Evolutionary conservation across 1,140 invertebrate genomes (phyloP).

Genomic region (Vanessa tameamea): DNA sequence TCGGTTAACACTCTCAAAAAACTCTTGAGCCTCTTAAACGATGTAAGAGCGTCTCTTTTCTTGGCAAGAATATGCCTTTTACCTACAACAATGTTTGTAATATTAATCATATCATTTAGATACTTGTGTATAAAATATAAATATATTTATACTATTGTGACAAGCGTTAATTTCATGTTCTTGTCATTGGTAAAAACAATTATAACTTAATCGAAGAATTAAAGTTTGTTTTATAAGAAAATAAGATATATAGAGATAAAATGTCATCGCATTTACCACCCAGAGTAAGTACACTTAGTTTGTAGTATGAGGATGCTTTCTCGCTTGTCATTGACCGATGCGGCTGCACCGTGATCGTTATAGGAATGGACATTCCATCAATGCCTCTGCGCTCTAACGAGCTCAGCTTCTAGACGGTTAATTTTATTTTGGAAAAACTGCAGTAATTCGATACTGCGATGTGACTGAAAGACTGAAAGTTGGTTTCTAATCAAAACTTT

Average conservation of each 20-base stretch:
- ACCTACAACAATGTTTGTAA: too few species aligned
- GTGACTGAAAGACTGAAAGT: conserved; percentile 12
- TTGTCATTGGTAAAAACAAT: too few species aligned
- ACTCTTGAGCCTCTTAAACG: too few species aligned
- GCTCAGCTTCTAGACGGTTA: conserved; percentile 45
- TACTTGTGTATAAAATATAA: too few species aligned
- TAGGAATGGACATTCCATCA: conserved; percentile 59
- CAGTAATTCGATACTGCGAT: neutral
- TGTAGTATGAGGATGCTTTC: conserved; percentile 41
- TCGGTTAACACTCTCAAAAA: too few species aligned
- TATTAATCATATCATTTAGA: too few species aligned
- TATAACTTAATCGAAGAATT: too few species aligned
- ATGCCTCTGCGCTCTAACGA: conserved; percentile 59
- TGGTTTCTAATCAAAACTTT: conserved; percentile 10
- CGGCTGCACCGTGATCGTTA: conserved; percentile 59
- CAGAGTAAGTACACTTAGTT: conserved; percentile 27
- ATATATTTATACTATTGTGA: too few species aligned
- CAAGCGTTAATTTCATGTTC: too few species aligned
- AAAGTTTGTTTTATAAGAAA: too few species aligned
- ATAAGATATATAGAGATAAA: neutral
- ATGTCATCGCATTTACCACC: neutral
- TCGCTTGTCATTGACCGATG: conserved; percentile 65
- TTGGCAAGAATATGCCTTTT: too few species aligned
- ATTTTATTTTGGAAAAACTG: conserved; percentile 47
- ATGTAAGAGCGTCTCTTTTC: too few species aligned